A percentile compares a stretch with the other conserved stretches of the same genome.
Evolutionary conservation across 2,797 vertebrate genomes (phyloP).

Genomic region (Enteromius trimaculatus): DNA sequence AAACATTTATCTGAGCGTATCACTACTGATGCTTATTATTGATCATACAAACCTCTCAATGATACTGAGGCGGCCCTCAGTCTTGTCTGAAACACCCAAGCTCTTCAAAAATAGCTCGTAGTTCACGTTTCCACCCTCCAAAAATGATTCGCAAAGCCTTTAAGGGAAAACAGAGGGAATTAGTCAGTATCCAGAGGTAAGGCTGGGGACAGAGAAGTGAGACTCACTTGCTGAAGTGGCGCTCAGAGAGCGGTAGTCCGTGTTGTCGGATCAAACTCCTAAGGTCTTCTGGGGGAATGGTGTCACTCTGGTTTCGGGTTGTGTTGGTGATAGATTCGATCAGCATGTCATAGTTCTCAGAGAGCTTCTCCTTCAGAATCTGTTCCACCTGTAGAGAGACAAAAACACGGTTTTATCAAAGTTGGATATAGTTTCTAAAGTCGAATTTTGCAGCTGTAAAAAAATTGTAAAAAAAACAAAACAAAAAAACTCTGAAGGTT

Average conservation of each 20-base stretch:
- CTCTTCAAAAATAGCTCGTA: constrained; percentile 72
- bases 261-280: constrained; percentile 64
- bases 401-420: not conserved
- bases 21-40: not conserved
- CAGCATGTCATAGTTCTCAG: constrained; percentile 63
- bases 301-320: constrained; percentile 59
- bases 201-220: not conserved
- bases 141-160: constrained; percentile 74
- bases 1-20: not conserved
- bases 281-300: constrained; percentile 62
- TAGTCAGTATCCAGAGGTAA: not conserved
- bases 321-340: constrained; percentile 56
- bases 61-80: constrained; percentile 30
- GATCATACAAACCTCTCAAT: constrained; percentile 59
- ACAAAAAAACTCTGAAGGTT: not conserved
- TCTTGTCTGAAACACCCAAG: constrained; percentile 66
- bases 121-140: constrained; percentile 68
- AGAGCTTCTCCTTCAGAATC: constrained; percentile 65
- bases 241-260: constrained; percentile 67
- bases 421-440: too few species aligned
- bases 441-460: too few species aligned
- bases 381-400: constrained; percentile 64
- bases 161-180: not conserved
- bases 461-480: too few species aligned
- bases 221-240: constrained; percentile 68